Evolutionary conservation across 2,113 vertebrate species (phyloP), one percentile per base, ranked within the genome.

Genomic region (Xyliphius kryptos): DNA sequence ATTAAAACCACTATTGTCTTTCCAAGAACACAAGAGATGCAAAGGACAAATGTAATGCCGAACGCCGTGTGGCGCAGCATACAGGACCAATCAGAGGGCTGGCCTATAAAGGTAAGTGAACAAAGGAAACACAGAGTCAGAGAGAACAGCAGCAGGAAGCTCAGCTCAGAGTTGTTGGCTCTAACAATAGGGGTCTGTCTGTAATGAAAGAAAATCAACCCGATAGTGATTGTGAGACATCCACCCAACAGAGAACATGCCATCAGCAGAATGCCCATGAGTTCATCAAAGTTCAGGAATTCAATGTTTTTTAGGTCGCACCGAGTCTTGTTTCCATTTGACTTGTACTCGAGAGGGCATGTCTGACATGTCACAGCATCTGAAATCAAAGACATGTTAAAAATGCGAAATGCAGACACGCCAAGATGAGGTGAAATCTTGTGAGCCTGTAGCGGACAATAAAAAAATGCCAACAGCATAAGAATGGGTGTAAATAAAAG

Each of bases 111-210:
- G 44, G 83, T 84, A 47, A 85, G 74, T 40, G 86, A 84, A 16
- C 85, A 85, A 58, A 87, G 74, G 65, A 87, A 88, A 48, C 85
- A 88, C 54, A 88, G 63, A 66, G 70, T 81, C 49, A 88, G 56
- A 26, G 87, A 87, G 61, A 85, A 79, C 41, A 88, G 81, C 58
- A 88, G 74, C 66, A 87, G 71, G 71, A 85, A 87, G 56, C 86
- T 88, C 74, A 88, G 68, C 63, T 87, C 85, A 15, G 81, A 82
- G 70, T 89, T 89, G 61, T 88, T 87, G 38, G 86, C 86, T 55
- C 67, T 85, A 4, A 89, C 86, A 17, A 89, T 81, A 1, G 88
- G 81, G 21, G 86, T 87, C 8, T 79, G 73, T 58, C 82, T 86
- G 66, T 83, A 77, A 66, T 78, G 70, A 58, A 84, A 87, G 76